Evolutionary conservation across 2,797 vertebrate species (phyloP), one percentile per base, ranked within the genome.

Genomic region (Luscinia megarhynchos): DNA sequence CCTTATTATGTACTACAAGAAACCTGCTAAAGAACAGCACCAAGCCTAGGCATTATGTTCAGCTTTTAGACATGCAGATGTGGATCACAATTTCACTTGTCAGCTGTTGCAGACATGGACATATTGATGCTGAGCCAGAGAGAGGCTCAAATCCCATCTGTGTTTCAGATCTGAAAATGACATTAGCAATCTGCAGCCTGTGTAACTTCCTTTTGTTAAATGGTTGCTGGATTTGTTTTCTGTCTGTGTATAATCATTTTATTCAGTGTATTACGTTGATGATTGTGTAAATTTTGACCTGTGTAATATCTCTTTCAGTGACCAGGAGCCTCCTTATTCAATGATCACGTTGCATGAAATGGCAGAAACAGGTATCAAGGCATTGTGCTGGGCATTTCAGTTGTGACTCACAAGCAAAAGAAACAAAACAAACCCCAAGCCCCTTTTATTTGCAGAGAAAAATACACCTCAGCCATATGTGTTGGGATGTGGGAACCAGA

Each of bases 281-380:
- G 57, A 48, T 13, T 94, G 84, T 86, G 43, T 93, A 32, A 80
- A 58, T 70, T 94, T 91, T 97, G 89, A 97, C 89, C 69, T 96
- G 81, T 97, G 74, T 59, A 82, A 96, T 96, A 50, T 97, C 97
- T 98, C 92, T 98, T 99, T 95, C 98, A 99, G 99, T 98, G 99
- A 99, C 98, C 99, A 99, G 98, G 99, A 99, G 96, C 99, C 99
- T 77, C 99, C 99, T 20, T 99, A 99, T 98, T 99, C 99, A 97
- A 99, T 99, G 99, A 99, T 99, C 97, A 99, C 99, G 26, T 98
- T 99, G 97, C 99, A 99, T 54, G 99, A 99, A 98, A 99, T 99
- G 99, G 99, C 99, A 96, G 99, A 99, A 98, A 99, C 99, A 67
- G 99, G 99, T 99, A 98, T 98, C 97, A 76, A 95, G 50, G 38